These are phyloP conservation scores for Geodia barretti DNA, from an alignment of 37 sponge, comb jelly and placozoan genomes.

Conservation along the genomic window DNA sequence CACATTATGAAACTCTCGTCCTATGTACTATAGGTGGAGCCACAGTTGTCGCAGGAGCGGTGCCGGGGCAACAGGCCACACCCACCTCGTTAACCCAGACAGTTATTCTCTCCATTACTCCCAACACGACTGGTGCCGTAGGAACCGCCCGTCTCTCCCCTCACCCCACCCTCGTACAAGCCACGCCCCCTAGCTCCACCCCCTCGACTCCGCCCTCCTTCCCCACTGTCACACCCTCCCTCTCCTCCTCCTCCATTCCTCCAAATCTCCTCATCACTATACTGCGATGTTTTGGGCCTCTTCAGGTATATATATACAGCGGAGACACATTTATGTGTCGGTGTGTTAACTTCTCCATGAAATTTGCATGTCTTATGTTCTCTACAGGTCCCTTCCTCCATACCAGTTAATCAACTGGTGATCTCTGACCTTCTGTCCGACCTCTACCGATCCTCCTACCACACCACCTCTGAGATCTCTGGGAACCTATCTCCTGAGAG, in stretches of 20 bases:
- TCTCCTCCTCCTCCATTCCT: constrained; percentile 8
- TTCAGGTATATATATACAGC: constrained; percentile 20
- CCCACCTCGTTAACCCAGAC: neutral
- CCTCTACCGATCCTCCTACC: constrained; percentile 37
- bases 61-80: neutral
- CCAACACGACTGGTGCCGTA: too few species aligned
- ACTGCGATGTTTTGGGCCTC: constrained; percentile 59
- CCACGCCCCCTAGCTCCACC: neutral
- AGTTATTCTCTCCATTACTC: neutral
- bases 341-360: too few species aligned
- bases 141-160: neutral
- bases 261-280: constrained; percentile 12
- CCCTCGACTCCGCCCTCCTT: neutral
- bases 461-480: constrained; percentile 27
- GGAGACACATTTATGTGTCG: too few species aligned
- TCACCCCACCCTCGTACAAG: neutral
- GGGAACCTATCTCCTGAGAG: constrained; percentile 76
- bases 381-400: too few species aligned
- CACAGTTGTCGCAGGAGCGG: neutral
- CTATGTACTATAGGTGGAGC: neutral
- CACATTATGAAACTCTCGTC: neutral
- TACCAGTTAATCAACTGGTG: neutral
- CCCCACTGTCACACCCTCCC: neutral
- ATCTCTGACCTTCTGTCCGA: constrained; percentile 32
- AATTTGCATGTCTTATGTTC: too few species aligned